phyloP scores from a whole-genome alignment of 2,113 vertebrate genomes.

The Malurus melanocephalus region DNA sequence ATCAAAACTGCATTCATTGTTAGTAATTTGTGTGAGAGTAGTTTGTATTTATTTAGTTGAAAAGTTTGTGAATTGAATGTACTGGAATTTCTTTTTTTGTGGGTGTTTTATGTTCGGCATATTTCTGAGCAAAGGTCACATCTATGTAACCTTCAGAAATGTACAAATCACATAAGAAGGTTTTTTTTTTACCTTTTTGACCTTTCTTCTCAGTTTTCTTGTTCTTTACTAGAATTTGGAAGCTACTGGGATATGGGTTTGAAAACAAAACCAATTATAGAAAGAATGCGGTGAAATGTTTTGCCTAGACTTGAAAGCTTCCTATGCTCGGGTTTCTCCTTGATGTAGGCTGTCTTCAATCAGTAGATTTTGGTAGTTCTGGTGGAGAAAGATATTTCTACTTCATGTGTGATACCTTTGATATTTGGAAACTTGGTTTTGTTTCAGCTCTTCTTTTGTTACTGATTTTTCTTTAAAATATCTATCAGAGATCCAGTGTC shows the following conservation, averaged over 20 bases:
- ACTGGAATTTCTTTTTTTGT: background rate
- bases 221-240: background rate
- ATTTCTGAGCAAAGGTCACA: background rate
- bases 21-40: background rate
- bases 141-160: background rate
- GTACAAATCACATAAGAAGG: background rate
- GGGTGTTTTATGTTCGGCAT: background rate
- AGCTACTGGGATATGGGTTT: background rate
- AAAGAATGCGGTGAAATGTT: background rate
- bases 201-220: background rate
- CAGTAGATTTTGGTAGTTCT: background rate
- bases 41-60: background rate
- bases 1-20: rapidly evolving
- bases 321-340: background rate
- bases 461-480: background rate
- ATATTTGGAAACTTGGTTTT: background rate
- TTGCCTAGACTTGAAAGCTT: background rate
- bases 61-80: background rate
- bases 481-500: background rate
- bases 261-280: background rate
- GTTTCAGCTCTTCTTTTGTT: background rate
- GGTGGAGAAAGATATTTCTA: background rate
- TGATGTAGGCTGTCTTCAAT: background rate
- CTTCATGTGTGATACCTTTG: rapidly evolving
- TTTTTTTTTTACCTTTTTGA: background rate